Evolutionary conservation across 2,113 vertebrate genomes (phyloP), one percentile per base, ranked within the genome.

Genomic region (Rhizomys pruinosus): DNA sequence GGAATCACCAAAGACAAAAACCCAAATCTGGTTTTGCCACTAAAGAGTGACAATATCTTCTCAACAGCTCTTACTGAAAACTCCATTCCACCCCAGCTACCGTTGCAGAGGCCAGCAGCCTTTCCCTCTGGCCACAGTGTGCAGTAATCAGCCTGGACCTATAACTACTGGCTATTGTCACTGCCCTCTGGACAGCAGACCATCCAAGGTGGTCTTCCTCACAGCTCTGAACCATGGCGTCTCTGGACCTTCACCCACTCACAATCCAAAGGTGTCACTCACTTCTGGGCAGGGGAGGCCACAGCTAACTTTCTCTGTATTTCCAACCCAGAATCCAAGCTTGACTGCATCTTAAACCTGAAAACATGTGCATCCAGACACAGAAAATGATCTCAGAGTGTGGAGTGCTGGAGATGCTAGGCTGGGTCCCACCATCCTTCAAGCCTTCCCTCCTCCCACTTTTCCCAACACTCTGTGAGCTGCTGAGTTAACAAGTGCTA

Each of bases 401-500:
- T 25, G 15, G 57, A 13, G 22, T 16, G n/a, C 7, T 25, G 27
- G 9, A 1, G 7, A 71, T 3, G 4, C 32, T 47, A 29, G 12
- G 1, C 64, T 79, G 42, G 27, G 39, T 6, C 42, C 16, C 15
- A 11, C 0, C 32, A 22, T 81, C 59, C 68, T 90, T 74, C 68
- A n/a, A 19, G 69, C 3, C 37, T 11, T 42, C 25, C 17, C 73
- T 27, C 47, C 71, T 61, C 37, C 8, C 1, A 7, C 84, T 78
- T 69, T 84, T n/a, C 39, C 20, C 27, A 2, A 37, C 11, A 81
- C 47, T 93, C 85, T 93, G 85, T 85, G 89, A 82, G 74, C 73
- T 47, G n/a, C 82, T 79, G 76, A 68, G 74, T 84, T 92, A 94
- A 93, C 74, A 68, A 95, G 95, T 94, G 34, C 91, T 94, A 86